These are phyloP conservation scores for Acropternis orthonyx DNA, from an alignment of 2,797 vertebrate genomes.

Conservation along the genomic window DNA sequence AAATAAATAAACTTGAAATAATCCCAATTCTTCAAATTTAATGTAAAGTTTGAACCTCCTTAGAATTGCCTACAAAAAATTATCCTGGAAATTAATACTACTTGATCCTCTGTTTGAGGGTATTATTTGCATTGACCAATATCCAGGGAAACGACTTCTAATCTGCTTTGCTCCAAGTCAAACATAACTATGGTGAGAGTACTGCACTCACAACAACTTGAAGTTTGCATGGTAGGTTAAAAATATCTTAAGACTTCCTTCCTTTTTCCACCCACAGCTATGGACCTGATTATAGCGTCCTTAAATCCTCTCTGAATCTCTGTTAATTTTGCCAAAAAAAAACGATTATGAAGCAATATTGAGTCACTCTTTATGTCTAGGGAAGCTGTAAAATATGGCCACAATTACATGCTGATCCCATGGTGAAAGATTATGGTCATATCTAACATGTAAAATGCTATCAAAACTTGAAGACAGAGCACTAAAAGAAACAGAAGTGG, in stretches of 20 bases:
- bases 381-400: not conserved
- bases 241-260: slow-evolving; percentile 28
- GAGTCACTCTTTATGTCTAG: not conserved
- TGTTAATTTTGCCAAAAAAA: not conserved
- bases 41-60: not conserved
- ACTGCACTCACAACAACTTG: not conserved
- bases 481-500: not conserved
- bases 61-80: not conserved
- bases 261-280: not conserved
- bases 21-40: not conserved
- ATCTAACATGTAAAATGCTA: not conserved
- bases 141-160: not conserved
- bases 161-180: not conserved
- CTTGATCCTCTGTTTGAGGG: not conserved
- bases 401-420: not conserved
- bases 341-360: not conserved
- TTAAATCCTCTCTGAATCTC: not conserved
- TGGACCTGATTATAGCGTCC: not conserved
- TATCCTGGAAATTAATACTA: not conserved
- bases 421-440: not conserved
- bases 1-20: not conserved
- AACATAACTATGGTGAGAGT: not conserved
- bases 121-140: not conserved
- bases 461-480: not conserved
- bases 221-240: not conserved